Evolutionary conservation across 2,888 invertebrate species (phyloP), one percentile per base, ranked within the genome.

Genomic region (Ormyrus rosae): DNA sequence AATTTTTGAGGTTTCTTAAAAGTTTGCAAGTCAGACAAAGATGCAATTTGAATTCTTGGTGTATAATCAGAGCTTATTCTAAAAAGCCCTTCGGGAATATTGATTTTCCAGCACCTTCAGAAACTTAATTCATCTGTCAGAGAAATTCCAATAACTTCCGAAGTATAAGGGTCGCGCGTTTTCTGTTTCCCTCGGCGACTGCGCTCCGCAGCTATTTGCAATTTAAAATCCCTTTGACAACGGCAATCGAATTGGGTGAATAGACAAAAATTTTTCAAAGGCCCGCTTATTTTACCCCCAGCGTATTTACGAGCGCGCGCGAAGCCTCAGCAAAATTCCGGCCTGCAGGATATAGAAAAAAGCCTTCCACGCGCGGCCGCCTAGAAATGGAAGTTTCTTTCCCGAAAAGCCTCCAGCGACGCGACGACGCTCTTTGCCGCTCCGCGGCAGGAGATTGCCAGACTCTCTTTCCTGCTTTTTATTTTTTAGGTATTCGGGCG

Each of bases 191-290:
- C 51, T 46, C 19, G 64, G 13, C 60, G 5, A 8, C 34, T 65
- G 19, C n/a, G 45, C 63, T 34, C 53, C 53, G n/a, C n/a, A 46
- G 60, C 48, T 53, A 78, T 78, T 72, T 53, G 48, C 58, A 72
- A 78, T 78, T 78, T 78, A 45, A 60, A 72, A 67, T 78, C 67
- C 53, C 72, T 72, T 78, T 76, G 61, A 69, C 75, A 72, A 70
- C 13, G 61, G 60, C 72, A 72, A 78, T 78, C 55, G 65, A 60
- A 60, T 60, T 60, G 72, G 53, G 9, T 65, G 72, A 78, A 67
- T 71, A n/a, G 78, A 60, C 65, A 71, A 71, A 60, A 71, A 60
- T 71, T 78, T 71, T 78, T 71, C 45, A 65, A 64, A 51, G 67
- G 45, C 10, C n/a, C 45, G 61, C 53, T n/a, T 9, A 9, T 45